phyloP scores from a whole-genome alignment of 2,797 vertebrate genomes.

The Octomys mimax region DNA sequence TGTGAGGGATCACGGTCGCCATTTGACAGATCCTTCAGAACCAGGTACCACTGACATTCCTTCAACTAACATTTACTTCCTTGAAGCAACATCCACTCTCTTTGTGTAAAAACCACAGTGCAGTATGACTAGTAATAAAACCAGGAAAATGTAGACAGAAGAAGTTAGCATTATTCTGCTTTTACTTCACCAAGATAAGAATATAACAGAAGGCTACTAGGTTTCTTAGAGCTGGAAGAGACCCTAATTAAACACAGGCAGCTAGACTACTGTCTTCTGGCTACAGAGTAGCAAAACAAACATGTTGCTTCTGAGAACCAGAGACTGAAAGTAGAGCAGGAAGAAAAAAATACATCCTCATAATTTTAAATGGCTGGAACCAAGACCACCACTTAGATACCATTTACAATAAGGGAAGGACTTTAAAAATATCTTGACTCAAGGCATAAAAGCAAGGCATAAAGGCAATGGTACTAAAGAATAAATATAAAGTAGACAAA shows the following conservation, averaged over 20 bases:
- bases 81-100: background rate
- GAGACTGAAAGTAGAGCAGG: background rate
- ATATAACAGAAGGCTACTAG: background rate
- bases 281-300: background rate
- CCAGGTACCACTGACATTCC: background rate
- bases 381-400: background rate
- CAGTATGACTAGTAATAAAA: slow-evolving; percentile 6
- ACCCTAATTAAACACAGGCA: background rate
- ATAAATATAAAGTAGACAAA: background rate
- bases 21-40: background rate
- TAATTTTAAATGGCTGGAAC: background rate
- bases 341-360: background rate
- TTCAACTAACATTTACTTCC: slow-evolving; percentile 4
- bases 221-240: background rate
- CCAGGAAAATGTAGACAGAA: background rate
- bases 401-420: background rate
- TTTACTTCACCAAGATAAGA: background rate
- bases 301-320: slow-evolving; percentile 15
- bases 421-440: background rate
- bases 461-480: background rate
- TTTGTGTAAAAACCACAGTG: background rate
- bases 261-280: background rate
- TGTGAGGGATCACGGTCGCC: background rate
- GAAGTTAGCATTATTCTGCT: background rate
- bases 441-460: background rate